Base-by-base conservation (phyloP, 2,113 vertebrate genomes). In the Sorex araneus region DNA sequence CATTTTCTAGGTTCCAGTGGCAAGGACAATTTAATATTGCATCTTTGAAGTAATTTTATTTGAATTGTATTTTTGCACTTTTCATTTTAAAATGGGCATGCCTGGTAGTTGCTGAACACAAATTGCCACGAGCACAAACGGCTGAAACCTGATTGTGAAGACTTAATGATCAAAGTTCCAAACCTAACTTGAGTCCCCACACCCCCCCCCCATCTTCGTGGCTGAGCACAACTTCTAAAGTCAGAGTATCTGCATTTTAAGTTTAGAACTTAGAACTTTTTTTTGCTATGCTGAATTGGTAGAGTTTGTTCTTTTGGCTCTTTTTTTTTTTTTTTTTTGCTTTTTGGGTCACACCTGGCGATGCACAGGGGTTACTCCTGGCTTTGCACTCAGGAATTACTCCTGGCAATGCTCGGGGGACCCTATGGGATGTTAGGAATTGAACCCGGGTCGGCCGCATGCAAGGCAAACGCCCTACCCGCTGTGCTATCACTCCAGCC, bases 31-130 rank as follows among this genome's bases (percentile, higher is more conserved):
- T 96, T 95, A 93, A 94, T 92, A 43, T 7, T 18, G 2, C 77
- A 89, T 94, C 80, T 93, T 94, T 88, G 77, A 90, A 94, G 92
- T 94, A 80, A 94, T 96, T 96, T 96, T 86, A 86, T 95, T 95
- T 96, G 92, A 92, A 96, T 94, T 93, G 90, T 94, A 92, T 90
- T 95, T 97, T 87, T 81, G 80, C 50, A 79, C 92, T 96, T 95
- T 40, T 70, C 83, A 75, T 96, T 90, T 95, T n/a, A 80, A 92
- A 92, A 81, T 60, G 84, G 66, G 70, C 83, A 87, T 71, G 45
- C 54, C 64, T 90, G 54, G 66, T 82, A 32, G 67, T 70, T 63
- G 79, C 70, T 63, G 50, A 93, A 57, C 84, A 74, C 64, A 70
- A 21, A 93, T 94, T 94, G 64, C 73, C 73, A 21, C 11, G 73